Conservation (phyloP, 1,140 invertebrate species). For the Drosophila pseudoobscura region DNA sequence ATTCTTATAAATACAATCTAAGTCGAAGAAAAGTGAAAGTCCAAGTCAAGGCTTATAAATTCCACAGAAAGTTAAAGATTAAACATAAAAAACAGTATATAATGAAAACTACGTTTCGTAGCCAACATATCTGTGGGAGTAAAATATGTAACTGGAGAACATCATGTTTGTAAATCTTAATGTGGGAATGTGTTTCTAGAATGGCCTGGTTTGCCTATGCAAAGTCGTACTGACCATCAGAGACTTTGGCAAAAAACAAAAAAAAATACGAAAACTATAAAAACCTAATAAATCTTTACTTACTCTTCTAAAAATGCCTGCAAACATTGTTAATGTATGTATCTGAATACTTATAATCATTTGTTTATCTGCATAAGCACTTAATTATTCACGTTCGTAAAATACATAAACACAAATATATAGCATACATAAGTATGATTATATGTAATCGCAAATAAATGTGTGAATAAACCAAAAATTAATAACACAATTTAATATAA, state of each 20-base stretch:
- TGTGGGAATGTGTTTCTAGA: neutral
- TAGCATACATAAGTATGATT: neutral
- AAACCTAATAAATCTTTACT: neutral
- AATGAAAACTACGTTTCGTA: slow-evolving; percentile 1
- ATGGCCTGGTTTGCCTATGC: too few species aligned
- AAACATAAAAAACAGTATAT: neutral
- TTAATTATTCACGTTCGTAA: slow-evolving; percentile 10
- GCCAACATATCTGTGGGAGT: slow-evolving; percentile 3
- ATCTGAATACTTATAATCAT: slow-evolving; percentile 6
- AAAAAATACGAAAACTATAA: slow-evolving; percentile 1
- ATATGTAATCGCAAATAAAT: slow-evolving; percentile 10
- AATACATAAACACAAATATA: slow-evolving; percentile 7
- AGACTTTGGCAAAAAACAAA: neutral
- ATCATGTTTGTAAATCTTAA: slow-evolving; percentile 2
- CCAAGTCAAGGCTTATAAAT: slow-evolving; percentile 3
- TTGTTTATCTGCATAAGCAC: slow-evolving; percentile 10
- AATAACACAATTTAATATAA: slow-evolving; percentile 24
- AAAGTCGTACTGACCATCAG: too few species aligned
- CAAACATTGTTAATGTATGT: slow-evolving; percentile 10
- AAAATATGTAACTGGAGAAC: slow-evolving; percentile 1
- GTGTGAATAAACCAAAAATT: slow-evolving; percentile 20
- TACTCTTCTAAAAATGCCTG: slow-evolving; percentile 4
- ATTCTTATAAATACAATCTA: neutral
- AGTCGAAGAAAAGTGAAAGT: too few species aligned
- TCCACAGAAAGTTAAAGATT: slow-evolving; percentile 2